phyloP scores from a whole-genome alignment of 2,888 invertebrate species.

The Schizaphis graminum region DNA sequence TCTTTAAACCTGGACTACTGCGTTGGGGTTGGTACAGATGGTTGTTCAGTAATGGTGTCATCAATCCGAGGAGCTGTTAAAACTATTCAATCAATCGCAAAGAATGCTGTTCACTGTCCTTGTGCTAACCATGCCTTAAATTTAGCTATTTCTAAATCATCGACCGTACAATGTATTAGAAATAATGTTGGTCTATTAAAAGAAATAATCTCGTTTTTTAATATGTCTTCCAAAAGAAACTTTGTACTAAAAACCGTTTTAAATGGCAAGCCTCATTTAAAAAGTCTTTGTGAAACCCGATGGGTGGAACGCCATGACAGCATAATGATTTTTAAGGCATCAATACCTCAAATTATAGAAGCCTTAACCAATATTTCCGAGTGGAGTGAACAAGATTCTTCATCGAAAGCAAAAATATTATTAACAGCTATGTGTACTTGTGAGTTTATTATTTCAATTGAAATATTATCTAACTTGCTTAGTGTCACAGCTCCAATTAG shows the following conservation, averaged over 20 bases:
- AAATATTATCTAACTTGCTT: not conserved
- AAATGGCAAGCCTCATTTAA: not conserved
- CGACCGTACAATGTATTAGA: not conserved
- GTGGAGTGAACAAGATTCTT: slow-evolving; percentile 7
- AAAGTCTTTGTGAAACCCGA: slow-evolving; percentile 9
- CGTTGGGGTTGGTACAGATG: no score
- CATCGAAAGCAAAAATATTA: not conserved
- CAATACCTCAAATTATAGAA: not conserved
- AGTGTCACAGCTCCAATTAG: not conserved
- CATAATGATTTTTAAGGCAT: not conserved
- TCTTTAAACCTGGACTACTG: no score
- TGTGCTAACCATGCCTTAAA: not conserved
- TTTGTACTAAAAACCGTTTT: not conserved
- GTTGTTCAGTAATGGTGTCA: no score
- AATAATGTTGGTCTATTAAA: not conserved
- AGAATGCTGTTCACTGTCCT: no score
- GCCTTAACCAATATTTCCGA: slow-evolving; percentile 23
- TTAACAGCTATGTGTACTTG: not conserved
- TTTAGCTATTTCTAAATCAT: not conserved
- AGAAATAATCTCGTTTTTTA: not conserved
- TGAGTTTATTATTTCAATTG: not conserved
- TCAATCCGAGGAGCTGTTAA: no score
- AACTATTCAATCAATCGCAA: no score
- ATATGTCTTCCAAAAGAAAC: not conserved
- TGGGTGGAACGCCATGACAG: slow-evolving; percentile 1